phyloP scores from a whole-genome alignment of 2,888 invertebrate genomes.

The Acleris emargana region DNA sequence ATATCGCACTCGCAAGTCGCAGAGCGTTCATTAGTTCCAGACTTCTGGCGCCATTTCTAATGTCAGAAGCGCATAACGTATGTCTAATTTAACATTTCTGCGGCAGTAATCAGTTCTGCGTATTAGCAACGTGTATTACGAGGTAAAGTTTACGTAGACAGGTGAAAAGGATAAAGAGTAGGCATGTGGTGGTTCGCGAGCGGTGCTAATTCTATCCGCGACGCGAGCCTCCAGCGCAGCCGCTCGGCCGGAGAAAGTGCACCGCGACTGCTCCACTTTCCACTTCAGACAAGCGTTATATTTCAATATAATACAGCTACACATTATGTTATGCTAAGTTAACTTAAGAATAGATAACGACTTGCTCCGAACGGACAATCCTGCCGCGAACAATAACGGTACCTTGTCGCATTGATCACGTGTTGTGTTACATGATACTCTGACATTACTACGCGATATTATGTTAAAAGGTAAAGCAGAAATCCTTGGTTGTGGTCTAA shows the following conservation, averaged over 20 bases:
- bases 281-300: slow-evolving; percentile 62
- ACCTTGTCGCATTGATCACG: slow-evolving; percentile 41
- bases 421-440: slow-evolving; percentile 57
- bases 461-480: slow-evolving; percentile 58
- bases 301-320: slow-evolving; percentile 44
- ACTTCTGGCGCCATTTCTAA: slow-evolving; percentile 41
- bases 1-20: slow-evolving; percentile 35
- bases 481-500: slow-evolving; percentile 65
- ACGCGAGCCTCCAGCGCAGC: slow-evolving; percentile 65
- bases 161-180: slow-evolving; percentile 50
- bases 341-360: slow-evolving; percentile 27
- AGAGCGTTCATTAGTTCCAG: slow-evolving; percentile 43
- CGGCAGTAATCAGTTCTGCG: slow-evolving; percentile 35
- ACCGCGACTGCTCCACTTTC: slow-evolving; percentile 72
- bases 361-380: slow-evolving; percentile 20
- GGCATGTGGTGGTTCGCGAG: slow-evolving; percentile 46
- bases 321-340: slow-evolving; percentile 36
- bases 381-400: slow-evolving; percentile 39
- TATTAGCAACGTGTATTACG: slow-evolving; percentile 40
- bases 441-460: slow-evolving; percentile 44
- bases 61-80: slow-evolving; percentile 40
- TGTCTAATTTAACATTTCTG: slow-evolving; percentile 47
- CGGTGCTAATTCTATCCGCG: slow-evolving; percentile 61
- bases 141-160: slow-evolving; percentile 45
- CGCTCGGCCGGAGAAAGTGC: slow-evolving; percentile 76